Percentiles rank a stretch among this genome's conserved stretches.
phyloP scores from a whole-genome alignment of 53 echinoderm and acorn worm species.

The Astropecten irregularis region DNA sequence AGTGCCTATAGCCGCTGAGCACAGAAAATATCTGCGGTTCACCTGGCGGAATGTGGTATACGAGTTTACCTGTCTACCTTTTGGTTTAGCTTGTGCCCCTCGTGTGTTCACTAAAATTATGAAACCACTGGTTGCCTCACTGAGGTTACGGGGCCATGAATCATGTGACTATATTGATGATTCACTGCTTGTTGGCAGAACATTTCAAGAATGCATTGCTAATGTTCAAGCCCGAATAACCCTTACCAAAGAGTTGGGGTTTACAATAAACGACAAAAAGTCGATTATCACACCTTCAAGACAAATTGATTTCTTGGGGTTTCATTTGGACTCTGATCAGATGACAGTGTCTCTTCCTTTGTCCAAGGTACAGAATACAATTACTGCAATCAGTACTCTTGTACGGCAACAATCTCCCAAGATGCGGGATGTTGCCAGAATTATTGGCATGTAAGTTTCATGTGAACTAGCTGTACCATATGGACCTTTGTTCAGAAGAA shows the following conservation, averaged over 20 bases:
- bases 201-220: background rate
- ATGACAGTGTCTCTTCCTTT: background rate
- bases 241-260: background rate
- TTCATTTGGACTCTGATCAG: background rate
- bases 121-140: constrained; percentile 6
- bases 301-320: background rate
- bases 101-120: constrained; percentile 29
- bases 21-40: constrained; percentile 18
- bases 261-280: background rate
- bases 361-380: background rate
- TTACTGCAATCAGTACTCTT: background rate
- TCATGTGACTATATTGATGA: constrained; percentile 7
- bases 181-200: background rate
- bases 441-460: background rate
- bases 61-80: constrained; percentile 36
- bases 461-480: background rate
- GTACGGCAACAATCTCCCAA: background rate
- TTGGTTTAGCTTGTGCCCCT: constrained; percentile 48
- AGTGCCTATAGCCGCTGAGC: background rate
- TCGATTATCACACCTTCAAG: background rate
- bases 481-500: background rate
- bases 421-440: background rate
- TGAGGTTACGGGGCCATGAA: background rate
- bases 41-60: constrained; percentile 28
- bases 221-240: constrained; percentile 19